Evolutionary conservation across 2,888 invertebrate genomes (phyloP).

Genomic region (Bellardia pandia): DNA sequence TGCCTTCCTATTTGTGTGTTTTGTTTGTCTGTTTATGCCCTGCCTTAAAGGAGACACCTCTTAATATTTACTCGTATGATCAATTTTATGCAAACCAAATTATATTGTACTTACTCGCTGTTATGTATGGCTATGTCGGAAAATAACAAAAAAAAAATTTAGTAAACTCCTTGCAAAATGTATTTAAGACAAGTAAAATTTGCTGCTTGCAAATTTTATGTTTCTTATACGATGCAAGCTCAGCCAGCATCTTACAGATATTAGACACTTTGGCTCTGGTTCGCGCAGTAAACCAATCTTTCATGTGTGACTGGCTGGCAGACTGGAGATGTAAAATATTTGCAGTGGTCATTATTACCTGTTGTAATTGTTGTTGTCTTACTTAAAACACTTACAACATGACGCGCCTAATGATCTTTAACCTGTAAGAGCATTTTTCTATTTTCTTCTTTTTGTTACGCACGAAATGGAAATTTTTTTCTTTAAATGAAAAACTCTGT

Average conservation of each 20-base stretch:
- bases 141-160: conserved; percentile 19
- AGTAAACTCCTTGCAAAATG: conserved; percentile 22
- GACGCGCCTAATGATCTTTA: conserved; percentile 81
- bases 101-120: conserved; percentile 19
- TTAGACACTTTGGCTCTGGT: conserved; percentile 37
- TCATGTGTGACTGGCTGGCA: neutral
- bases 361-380: conserved; percentile 50
- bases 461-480: conserved; percentile 61
- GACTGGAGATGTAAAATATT: neutral
- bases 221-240: neutral
- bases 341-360: conserved; percentile 34
- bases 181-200: conserved; percentile 10
- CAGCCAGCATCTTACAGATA: conserved; percentile 42
- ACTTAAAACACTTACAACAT: conserved; percentile 53
- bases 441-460: conserved; percentile 45
- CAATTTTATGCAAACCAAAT: conserved; percentile 67
- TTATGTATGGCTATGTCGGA: conserved; percentile 5
- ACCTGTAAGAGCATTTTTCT: conserved; percentile 73
- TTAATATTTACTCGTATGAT: conserved; percentile 65
- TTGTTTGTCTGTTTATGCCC: neutral
- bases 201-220: conserved; percentile 1
- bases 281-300: conserved; percentile 7
- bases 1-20: neutral
- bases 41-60: conserved; percentile 47
- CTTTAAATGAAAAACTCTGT: conserved; percentile 29